Percentiles rank a stretch among this genome's conserved stretches.
These are phyloP conservation scores for Saimiri boliviensis DNA, from an alignment of 2,113 vertebrate species.

Conservation along the genomic window DNA sequence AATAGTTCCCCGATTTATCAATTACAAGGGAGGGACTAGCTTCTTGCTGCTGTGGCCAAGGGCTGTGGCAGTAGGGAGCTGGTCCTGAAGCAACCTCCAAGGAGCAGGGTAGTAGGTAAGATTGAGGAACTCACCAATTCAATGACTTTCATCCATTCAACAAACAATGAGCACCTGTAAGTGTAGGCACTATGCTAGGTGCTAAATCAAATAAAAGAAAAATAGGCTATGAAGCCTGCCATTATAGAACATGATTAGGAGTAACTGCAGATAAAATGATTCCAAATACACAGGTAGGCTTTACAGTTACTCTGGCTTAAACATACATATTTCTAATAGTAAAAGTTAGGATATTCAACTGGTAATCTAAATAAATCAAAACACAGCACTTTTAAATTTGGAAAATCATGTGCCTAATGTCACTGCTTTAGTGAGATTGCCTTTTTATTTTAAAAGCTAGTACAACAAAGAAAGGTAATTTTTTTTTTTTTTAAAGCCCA, in stretches of 20 bases:
- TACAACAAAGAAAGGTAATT: constrained; percentile 3
- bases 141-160: constrained; percentile 66
- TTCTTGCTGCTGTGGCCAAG: constrained; percentile 78
- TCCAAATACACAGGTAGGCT: background rate
- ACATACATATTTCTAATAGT: background rate
- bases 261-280: background rate
- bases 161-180: constrained; percentile 61
- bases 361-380: background rate
- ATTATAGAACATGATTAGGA: background rate
- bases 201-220: constrained; percentile 40
- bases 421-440: background rate
- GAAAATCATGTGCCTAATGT: constrained; percentile 6
- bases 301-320: constrained; percentile 40
- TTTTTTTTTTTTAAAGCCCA: background rate
- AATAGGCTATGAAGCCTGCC: background rate
- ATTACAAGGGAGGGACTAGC: constrained; percentile 77
- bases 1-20: constrained; percentile 75
- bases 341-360: background rate
- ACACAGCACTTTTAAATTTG: constrained; percentile 1
- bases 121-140: constrained; percentile 52
- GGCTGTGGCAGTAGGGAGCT: constrained; percentile 75
- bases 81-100: constrained; percentile 75
- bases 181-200: constrained; percentile 44
- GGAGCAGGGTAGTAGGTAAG: constrained; percentile 75
- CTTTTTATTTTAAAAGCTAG: background rate